Evolutionary conservation across 2,888 invertebrate genomes (phyloP).

Genomic region (Tethea ocularis): DNA sequence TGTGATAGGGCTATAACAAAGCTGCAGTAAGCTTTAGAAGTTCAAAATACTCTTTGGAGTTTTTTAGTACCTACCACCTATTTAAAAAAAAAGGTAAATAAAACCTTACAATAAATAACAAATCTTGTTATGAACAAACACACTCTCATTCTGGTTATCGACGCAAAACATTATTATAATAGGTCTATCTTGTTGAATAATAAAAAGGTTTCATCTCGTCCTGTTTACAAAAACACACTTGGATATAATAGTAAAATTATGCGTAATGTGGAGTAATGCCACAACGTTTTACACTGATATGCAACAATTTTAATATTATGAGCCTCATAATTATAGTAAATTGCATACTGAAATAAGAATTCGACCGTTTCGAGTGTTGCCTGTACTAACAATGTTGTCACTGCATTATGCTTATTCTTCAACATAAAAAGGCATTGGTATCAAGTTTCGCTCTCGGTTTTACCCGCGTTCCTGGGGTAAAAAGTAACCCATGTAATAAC

Average conservation of each 20-base stretch:
- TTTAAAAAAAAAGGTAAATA: background rate
- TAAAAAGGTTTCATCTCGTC: constrained; percentile 18
- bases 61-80: no score
- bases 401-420: no score
- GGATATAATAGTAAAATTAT: background rate
- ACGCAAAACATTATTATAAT: constrained; percentile 23
- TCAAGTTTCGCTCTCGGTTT: no score
- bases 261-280: background rate
- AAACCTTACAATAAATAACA: background rate
- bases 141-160: constrained; percentile 5
- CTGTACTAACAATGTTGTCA: no score
- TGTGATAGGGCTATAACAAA: no score
- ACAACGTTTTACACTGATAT: background rate
- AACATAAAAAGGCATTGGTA: no score
- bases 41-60: no score
- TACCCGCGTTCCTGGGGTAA: no score
- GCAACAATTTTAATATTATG: background rate
- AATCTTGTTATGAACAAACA: background rate
- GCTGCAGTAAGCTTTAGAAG: no score
- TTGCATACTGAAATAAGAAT: background rate
- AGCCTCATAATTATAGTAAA: background rate
- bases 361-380: no score
- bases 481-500: no score
- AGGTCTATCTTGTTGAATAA: constrained; percentile 30
- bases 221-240: constrained; percentile 13